Evolutionary conservation across 2,113 vertebrate species (phyloP).

Genomic region (Gnathonemus echidnorhynchus): DNA sequence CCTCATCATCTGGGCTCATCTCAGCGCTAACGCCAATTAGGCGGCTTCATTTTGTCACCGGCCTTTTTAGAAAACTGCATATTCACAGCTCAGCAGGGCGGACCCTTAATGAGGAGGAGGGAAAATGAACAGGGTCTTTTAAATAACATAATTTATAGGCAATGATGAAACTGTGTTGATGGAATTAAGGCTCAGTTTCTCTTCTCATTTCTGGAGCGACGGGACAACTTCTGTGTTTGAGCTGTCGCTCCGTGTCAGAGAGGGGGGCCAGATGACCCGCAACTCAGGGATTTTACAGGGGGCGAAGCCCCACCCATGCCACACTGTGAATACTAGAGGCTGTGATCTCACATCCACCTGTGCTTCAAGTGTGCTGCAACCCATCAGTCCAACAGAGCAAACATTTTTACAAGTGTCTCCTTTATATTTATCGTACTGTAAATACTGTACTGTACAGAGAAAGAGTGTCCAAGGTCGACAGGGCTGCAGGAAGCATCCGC

Average conservation of each 20-base stretch:
- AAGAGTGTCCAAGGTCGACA: background rate
- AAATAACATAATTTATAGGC: conserved; percentile 47
- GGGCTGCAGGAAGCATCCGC: background rate
- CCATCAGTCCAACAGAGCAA: background rate
- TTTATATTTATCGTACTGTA: background rate
- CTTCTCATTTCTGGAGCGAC: background rate
- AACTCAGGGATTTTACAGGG: background rate
- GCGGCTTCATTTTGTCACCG: conserved; percentile 52
- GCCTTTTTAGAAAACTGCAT: conserved; percentile 63
- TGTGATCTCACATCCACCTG: background rate
- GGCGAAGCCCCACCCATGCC: background rate
- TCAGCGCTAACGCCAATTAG: conserved; percentile 48
- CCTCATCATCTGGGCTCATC: conserved; percentile 43
- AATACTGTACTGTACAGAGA: background rate
- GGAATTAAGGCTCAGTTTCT: conserved; percentile 10
- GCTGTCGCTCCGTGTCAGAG: background rate
- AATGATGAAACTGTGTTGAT: conserved; percentile 39
- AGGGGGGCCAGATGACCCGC: no score
- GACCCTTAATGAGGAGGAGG: conserved; percentile 55
- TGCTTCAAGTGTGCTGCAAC: background rate
- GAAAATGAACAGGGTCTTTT: conserved; percentile 35
- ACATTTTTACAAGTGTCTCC: background rate
- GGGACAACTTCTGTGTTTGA: background rate
- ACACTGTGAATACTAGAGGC: background rate
- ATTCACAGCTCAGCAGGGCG: conserved; percentile 57